Percentiles rank a stretch among this genome's conserved stretches.
Evolutionary conservation across 64 coral and sea anemone species (phyloP).

Genomic region (Catalaphyllia jardinei): DNA sequence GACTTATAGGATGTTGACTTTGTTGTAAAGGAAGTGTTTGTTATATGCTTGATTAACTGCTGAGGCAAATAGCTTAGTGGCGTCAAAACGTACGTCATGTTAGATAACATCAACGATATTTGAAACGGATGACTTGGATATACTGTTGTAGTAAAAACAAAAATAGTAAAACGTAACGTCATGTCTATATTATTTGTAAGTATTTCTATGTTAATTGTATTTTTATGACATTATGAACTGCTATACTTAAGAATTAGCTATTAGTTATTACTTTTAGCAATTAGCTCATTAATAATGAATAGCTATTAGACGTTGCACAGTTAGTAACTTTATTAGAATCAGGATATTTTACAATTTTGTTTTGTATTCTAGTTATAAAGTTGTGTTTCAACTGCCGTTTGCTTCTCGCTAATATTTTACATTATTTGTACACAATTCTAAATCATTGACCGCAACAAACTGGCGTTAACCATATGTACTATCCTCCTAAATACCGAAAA

Average conservation of each 20-base stretch:
- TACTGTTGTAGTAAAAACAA: too few species aligned
- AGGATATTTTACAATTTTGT: not conserved
- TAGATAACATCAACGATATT: too few species aligned
- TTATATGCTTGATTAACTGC: too few species aligned
- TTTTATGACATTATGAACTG: too few species aligned
- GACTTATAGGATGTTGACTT: too few species aligned
- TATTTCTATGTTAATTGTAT: not conserved
- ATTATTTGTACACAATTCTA: not conserved
- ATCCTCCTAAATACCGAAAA: not conserved
- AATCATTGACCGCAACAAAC: not conserved
- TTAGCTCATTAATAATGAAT: not conserved
- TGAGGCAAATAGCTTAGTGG: too few species aligned
- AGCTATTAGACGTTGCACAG: not conserved
- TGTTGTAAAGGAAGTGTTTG: too few species aligned
- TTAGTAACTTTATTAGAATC: not conserved
- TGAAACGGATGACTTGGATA: too few species aligned
- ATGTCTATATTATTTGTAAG: not conserved
- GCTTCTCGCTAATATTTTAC: not conserved
- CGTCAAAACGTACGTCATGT: too few species aligned
- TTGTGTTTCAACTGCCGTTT: not conserved
- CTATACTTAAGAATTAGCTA: too few species aligned
- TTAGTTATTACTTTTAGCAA: not conserved
- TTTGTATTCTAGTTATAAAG: not conserved
- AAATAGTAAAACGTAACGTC: too few species aligned
- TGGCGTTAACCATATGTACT: not conserved